Conservation (phyloP, 2,888 invertebrate species). For the Acleris cristana region DNA sequence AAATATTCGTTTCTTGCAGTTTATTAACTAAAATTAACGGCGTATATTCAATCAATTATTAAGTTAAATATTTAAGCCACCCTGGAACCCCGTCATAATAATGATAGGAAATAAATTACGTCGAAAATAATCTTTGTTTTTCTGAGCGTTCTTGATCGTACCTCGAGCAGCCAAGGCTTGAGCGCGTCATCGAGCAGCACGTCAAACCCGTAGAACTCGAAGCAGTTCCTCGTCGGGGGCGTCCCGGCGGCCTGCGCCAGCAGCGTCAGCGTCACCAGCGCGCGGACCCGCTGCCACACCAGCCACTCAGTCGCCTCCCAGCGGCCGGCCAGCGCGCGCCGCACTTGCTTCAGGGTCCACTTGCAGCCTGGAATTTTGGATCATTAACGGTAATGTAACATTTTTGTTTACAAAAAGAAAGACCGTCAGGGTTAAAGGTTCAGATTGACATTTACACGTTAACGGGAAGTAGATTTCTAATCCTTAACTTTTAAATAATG, state of each 20-base stretch:
- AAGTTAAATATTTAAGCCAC: no score
- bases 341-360: conserved; percentile 92
- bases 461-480: no score
- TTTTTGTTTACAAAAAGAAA: not conserved
- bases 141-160: conserved; percentile 52
- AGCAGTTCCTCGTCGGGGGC: conserved; percentile 89
- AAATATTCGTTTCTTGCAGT: no score
- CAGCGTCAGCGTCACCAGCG: conserved; percentile 89
- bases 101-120: no score
- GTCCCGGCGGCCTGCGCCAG: conserved; percentile 89
- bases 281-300: conserved; percentile 90
- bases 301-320: conserved; percentile 90
- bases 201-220: conserved; percentile 96
- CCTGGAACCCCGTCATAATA: no score
- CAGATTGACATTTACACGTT: no score
- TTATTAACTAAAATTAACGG: no score
- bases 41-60: no score
- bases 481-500: no score
- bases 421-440: no score
- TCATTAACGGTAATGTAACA: not conserved
- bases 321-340: conserved; percentile 86
- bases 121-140: no score
- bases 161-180: conserved; percentile 95
- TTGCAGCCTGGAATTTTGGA: conserved; percentile 86
- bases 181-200: conserved; percentile 92